Conservation (phyloP, 2,113 vertebrate species). For the Tenrec ecaudatus region DNA sequence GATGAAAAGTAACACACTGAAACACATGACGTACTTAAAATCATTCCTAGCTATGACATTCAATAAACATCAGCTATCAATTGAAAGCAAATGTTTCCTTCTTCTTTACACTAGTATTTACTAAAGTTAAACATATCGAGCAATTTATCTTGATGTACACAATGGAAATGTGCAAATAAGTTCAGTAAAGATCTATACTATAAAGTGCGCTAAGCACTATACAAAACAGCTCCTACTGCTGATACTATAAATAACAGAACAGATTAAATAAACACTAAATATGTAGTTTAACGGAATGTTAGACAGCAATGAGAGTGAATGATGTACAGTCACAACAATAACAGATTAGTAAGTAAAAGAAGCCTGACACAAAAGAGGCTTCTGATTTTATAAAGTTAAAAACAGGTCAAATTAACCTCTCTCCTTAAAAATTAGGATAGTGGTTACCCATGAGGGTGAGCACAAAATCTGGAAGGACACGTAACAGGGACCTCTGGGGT, state of each 20-base stretch:
- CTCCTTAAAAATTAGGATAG: background rate
- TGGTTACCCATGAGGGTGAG: background rate
- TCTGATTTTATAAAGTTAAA: constrained; percentile 3
- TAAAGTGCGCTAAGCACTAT: background rate
- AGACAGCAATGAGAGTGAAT: background rate
- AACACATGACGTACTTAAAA: background rate
- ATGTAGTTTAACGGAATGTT: background rate
- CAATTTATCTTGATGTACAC: background rate
- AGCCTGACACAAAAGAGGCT: background rate
- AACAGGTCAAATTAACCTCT: background rate
- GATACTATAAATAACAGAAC: background rate
- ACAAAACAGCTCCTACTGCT: background rate
- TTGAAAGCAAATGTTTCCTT: background rate
- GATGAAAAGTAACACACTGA: background rate
- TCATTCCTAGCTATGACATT: background rate
- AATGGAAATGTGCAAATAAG: background rate
- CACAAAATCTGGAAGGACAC: background rate
- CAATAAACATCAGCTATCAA: background rate
- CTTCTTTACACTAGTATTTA: background rate
- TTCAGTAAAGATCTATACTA: too few species aligned
- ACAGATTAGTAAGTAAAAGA: background rate
- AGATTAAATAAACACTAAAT: too few species aligned
- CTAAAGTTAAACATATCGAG: background rate
- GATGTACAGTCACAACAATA: background rate
- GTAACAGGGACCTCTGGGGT: background rate